Evolutionary conservation across 2,888 invertebrate species (phyloP).

Genomic region (Ochropacha duplaris): DNA sequence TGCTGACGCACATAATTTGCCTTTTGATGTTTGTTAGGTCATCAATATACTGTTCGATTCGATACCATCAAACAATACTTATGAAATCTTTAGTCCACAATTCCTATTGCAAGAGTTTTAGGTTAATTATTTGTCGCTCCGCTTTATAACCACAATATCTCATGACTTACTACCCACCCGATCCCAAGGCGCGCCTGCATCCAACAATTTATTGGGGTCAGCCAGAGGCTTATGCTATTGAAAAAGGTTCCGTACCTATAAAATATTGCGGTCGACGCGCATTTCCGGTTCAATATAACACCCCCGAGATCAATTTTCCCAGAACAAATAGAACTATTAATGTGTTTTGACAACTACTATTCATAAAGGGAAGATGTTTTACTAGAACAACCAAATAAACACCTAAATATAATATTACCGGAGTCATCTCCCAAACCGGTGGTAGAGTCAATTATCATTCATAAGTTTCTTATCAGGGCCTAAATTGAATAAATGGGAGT

Average conservation of each 20-base stretch:
- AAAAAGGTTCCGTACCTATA: slow-evolving; percentile 29
- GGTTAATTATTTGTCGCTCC: background rate
- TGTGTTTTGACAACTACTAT: background rate
- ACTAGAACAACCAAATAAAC: no score
- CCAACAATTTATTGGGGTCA: slow-evolving; percentile 51
- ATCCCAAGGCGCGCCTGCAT: slow-evolving; percentile 33
- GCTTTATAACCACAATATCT: background rate
- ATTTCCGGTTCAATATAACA: slow-evolving; percentile 17
- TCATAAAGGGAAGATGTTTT: background rate
- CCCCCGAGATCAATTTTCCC: slow-evolving; percentile 47
- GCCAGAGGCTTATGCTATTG: slow-evolving; percentile 41
- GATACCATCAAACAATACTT: no score
- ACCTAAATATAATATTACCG: no score
- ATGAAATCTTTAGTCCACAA: no score
- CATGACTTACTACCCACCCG: slow-evolving; percentile 2
- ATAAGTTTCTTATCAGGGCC: no score
- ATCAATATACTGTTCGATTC: no score
- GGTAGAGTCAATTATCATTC: no score
- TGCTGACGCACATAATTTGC: no score
- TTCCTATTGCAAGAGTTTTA: no score
- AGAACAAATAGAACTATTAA: slow-evolving; percentile 30
- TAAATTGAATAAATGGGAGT: no score
- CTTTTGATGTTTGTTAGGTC: no score
- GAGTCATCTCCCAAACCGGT: no score
- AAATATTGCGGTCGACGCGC: background rate